Conservation (phyloP, 2,888 invertebrate genomes). For the Meliscaeva auricollis region DNA sequence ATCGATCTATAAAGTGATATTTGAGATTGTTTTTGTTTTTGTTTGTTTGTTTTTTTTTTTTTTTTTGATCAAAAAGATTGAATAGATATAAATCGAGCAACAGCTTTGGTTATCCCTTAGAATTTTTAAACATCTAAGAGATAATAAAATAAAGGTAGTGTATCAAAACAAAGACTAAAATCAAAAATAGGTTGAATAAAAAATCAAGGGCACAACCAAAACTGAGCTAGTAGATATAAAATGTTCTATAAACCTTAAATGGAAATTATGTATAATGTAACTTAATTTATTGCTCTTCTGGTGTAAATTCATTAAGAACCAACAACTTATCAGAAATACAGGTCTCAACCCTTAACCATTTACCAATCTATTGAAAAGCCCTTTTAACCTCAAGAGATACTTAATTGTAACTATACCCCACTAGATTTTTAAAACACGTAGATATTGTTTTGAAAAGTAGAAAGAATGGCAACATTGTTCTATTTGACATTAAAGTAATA, state of each 20-base stretch:
- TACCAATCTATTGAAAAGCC: too few relatives aligned
- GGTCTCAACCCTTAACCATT: too few relatives aligned
- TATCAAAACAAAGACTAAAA: slow-evolving; percentile 6
- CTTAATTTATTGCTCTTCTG: too few relatives aligned
- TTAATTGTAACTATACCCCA: too few relatives aligned
- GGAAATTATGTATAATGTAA: too few relatives aligned
- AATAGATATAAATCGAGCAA: slow-evolving; percentile 8
- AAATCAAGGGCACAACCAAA: slow-evolving; percentile 43
- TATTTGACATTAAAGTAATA: too few relatives aligned
- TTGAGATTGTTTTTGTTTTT: slow-evolving; percentile 34
- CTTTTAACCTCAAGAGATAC: too few relatives aligned
- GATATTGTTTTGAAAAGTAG: too few relatives aligned
- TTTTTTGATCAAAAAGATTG: slow-evolving; percentile 33
- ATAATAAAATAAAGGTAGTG: background rate
- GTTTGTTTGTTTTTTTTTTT: slow-evolving; percentile 15
- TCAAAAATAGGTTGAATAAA: slow-evolving; percentile 3
- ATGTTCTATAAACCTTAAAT: slow-evolving; percentile 2
- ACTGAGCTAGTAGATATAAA: slow-evolving; percentile 27
- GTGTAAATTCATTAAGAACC: too few relatives aligned
- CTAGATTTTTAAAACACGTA: too few relatives aligned
- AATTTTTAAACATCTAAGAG: slow-evolving; percentile 18
- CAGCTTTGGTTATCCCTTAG: slow-evolving; percentile 45
- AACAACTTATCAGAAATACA: too few relatives aligned
- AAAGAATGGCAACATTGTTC: too few relatives aligned
- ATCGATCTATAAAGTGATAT: slow-evolving; percentile 59